Conservation (phyloP, 2,888 invertebrate genomes). For the Taphrorychus bicolor region DNA sequence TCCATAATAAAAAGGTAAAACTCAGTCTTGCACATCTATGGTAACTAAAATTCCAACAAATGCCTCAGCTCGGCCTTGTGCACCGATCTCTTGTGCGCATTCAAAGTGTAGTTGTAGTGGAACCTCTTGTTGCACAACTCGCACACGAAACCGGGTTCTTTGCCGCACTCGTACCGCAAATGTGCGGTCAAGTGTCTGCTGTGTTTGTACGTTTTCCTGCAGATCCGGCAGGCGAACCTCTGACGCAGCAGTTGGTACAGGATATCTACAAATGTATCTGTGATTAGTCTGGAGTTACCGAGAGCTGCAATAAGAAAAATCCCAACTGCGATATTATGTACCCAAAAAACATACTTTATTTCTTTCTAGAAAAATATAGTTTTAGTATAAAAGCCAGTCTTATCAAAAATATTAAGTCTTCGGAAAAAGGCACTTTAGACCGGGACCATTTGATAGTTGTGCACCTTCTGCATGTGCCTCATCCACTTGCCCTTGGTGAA, state of each 20-base stretch:
- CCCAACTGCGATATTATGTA: too few relatives aligned
- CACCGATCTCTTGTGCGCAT: slow-evolving; percentile 42
- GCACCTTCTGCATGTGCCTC: slow-evolving; percentile 44
- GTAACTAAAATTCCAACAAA: too few relatives aligned
- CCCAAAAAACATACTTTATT: too few relatives aligned
- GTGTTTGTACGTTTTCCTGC: slow-evolving; percentile 45
- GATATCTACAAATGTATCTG: background rate
- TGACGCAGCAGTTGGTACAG: background rate
- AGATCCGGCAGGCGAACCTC: slow-evolving; percentile 34
- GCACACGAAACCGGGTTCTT: slow-evolving; percentile 49
- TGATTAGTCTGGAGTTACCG: too few relatives aligned
- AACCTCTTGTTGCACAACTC: slow-evolving; percentile 44
- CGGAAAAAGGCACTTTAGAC: slow-evolving; percentile 11
- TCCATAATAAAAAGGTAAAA: too few relatives aligned
- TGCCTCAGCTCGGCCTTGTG: too few relatives aligned
- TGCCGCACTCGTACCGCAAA: slow-evolving; percentile 50
- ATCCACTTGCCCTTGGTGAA: slow-evolving; percentile 43
- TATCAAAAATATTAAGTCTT: background rate
- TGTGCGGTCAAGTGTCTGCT: slow-evolving; percentile 47
- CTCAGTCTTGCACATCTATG: too few relatives aligned
- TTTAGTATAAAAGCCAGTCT: background rate
- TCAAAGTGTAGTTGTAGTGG: slow-evolving; percentile 45
- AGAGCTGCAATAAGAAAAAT: too few relatives aligned
- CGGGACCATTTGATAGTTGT: slow-evolving; percentile 31
- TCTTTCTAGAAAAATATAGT: too few relatives aligned